Evolutionary conservation across 2,113 vertebrate species (phyloP).

Genomic region (Tachuris rubrigastra): DNA sequence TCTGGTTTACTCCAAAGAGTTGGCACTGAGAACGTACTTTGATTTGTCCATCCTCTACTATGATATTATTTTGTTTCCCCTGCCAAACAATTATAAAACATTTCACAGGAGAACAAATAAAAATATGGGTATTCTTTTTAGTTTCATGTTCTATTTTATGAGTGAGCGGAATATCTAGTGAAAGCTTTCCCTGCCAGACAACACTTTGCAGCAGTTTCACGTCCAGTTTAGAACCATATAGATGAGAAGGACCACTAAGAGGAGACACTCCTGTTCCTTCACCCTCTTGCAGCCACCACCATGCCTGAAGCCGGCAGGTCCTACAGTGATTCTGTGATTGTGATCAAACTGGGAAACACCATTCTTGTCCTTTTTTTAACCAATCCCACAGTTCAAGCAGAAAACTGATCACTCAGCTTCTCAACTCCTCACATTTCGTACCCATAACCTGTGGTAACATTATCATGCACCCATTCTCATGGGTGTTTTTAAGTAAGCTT

Average conservation of each 20-base stretch:
- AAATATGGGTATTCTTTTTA: background rate
- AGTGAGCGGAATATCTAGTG: background rate
- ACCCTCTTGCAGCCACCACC: background rate
- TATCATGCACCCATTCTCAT: background rate
- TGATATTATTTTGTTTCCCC: background rate
- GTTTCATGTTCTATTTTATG: background rate
- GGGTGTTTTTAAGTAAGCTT: background rate
- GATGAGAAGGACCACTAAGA: background rate
- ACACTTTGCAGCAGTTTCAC: background rate
- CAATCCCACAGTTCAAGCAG: background rate
- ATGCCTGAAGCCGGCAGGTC: background rate
- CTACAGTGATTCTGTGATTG: background rate
- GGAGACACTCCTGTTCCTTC: background rate
- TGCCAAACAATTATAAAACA: background rate
- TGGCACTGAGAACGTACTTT: background rate
- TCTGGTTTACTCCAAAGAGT: background rate
- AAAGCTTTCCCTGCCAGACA: background rate
- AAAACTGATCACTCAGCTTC: background rate
- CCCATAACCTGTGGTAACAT: background rate
- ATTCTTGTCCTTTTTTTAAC: background rate
- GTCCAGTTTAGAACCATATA: background rate
- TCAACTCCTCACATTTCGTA: background rate
- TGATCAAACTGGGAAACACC: background rate
- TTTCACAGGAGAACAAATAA: background rate
- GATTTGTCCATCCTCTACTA: background rate